Evolutionary conservation across 2,113 vertebrate genomes (phyloP).

Genomic region (Dryoscopus gambensis): DNA sequence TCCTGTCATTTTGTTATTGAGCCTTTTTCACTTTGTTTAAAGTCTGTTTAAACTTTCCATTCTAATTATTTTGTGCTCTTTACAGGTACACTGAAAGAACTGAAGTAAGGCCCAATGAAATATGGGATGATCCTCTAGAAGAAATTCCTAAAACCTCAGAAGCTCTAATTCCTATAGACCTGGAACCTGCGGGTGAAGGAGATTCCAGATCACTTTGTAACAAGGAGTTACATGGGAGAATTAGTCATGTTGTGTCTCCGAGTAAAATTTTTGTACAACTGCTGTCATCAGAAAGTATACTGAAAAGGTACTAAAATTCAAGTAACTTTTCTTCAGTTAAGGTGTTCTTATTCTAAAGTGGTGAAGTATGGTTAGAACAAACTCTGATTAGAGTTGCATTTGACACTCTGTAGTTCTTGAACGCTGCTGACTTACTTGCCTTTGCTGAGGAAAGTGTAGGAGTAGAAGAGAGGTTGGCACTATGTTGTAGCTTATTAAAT

Average conservation of each 20-base stretch:
- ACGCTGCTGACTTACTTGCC: neutral
- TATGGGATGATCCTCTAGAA: slow-evolving; percentile 71
- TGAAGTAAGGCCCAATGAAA: slow-evolving; percentile 42
- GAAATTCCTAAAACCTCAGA: slow-evolving; percentile 48
- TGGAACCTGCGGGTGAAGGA: neutral
- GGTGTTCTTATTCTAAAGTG: neutral
- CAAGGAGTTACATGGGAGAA: slow-evolving; percentile 70
- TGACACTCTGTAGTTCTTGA: neutral
- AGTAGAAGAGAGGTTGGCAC: neutral
- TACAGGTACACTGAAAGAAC: slow-evolving; percentile 47
- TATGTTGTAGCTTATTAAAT: neutral
- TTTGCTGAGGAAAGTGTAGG: neutral
- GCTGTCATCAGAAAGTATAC: slow-evolving; percentile 65
- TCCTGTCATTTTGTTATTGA: neutral
- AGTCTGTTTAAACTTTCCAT: neutral
- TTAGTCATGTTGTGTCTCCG: slow-evolving; percentile 84
- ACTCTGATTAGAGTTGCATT: neutral
- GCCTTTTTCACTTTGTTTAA: neutral
- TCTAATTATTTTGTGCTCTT: neutral
- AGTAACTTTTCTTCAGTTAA: neutral
- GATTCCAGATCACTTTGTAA: slow-evolving; percentile 50
- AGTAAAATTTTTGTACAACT: slow-evolving; percentile 86
- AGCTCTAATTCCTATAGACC: neutral
- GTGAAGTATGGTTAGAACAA: neutral
- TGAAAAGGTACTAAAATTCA: slow-evolving; percentile 78